A percentile compares a stretch with the other conserved stretches of the same genome.
phyloP scores from a whole-genome alignment of 2,113 vertebrate genomes.

The Tenebrosternarchus preto region DNA sequence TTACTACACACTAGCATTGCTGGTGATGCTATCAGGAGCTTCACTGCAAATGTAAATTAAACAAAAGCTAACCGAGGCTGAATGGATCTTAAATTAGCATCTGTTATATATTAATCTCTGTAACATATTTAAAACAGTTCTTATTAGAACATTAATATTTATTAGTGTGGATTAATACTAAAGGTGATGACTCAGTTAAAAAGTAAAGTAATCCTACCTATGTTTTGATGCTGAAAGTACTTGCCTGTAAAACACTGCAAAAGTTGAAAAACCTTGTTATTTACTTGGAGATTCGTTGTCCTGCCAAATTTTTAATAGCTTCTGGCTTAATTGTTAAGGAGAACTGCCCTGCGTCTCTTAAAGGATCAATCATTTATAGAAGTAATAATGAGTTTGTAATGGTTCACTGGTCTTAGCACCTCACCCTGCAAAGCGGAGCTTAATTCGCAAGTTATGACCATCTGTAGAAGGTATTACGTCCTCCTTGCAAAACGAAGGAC shows the following conservation, averaged over 20 bases:
- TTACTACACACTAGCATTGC: not conserved
- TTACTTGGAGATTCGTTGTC: conserved; percentile 53
- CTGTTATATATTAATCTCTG: not conserved
- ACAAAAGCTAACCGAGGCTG: not conserved
- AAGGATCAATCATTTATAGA: conserved; percentile 69
- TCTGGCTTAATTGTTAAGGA: conserved; percentile 71
- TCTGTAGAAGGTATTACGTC: conserved; percentile 59
- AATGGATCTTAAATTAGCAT: not conserved
- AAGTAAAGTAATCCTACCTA: not conserved
- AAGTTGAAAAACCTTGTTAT: conserved; percentile 61
- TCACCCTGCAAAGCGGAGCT: conserved; percentile 65
- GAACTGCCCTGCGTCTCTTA: conserved; percentile 56
- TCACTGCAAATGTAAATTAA: not conserved
- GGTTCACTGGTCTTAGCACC: conserved; percentile 57
- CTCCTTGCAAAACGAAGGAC: conserved; percentile 60
- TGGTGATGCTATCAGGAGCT: not conserved
- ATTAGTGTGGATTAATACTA: not conserved
- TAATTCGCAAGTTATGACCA: conserved; percentile 61
- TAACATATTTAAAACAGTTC: not conserved
- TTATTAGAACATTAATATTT: too few species aligned
- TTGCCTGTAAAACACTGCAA: not conserved
- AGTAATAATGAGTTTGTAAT: conserved; percentile 72
- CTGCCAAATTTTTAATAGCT: conserved; percentile 67
- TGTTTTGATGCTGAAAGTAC: too few species aligned
- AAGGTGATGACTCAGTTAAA: not conserved